Evolutionary conservation across 1,140 invertebrate genomes (phyloP), one percentile per base, ranked within the genome.

Genomic region (Neodiprion virginianus): DNA sequence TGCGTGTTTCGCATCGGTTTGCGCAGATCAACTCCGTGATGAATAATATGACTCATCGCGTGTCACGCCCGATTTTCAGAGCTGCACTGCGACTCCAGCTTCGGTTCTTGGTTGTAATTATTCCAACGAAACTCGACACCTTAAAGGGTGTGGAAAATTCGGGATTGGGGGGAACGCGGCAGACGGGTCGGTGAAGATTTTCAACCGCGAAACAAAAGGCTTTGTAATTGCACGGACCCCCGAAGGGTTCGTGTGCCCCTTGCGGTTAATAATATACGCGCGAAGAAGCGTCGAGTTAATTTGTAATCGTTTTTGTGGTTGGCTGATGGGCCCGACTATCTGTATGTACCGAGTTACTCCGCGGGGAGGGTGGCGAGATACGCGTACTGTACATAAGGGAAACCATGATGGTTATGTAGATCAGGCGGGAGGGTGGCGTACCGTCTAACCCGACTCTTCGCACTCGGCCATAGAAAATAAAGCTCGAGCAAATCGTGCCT

Each of bases 161-260:
- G 53, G 67, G 21, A 11, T 17, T 61, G n/a, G 53, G 53, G 53
- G 3, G n/a, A 17, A 61, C 53, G 5, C n/a, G 8, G 53, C 53
- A 8, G 53, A 61, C 53, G 53, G 53, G 53, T 21, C 8, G 40
- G 67, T 28, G 69, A 76, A 65, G 61, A 67, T 67, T n/a, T 23
- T 79, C 80, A 79, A 84, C 84, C 75, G 81, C 79, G 82, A 87
- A 86, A 87, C 86, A 87, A 87, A 87, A 83, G 85, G 80, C 82
- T 80, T 78, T 84, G 87, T 88, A 87, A 88, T 87, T 86, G 84
- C 81, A 82, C 80, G 74, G 76, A 77, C 79, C 80, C 83, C 48
- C 7, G 80, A 83, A 80, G 80, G 53, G 53, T 61, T 10, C 1
- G n/a, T 68, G 11, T 28, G 72, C 70, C 61, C 17, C 69, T 75